phyloP scores from a whole-genome alignment of 2,888 invertebrate genomes.

The Tipula confusa region DNA sequence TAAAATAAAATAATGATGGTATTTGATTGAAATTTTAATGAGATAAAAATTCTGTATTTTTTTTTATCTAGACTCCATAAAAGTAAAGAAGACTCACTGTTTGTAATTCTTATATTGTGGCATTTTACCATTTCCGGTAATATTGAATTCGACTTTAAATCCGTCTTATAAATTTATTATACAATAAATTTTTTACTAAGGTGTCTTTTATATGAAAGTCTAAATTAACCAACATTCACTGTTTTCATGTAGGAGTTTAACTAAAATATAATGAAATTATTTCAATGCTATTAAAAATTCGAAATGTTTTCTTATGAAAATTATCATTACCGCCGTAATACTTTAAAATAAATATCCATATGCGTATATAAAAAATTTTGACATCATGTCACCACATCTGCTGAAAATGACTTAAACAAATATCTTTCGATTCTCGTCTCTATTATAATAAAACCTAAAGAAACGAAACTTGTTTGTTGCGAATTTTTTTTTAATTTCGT shows the following conservation, averaged over 20 bases:
- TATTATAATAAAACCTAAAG: not conserved
- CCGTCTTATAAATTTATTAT: not conserved
- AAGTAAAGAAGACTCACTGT: not conserved
- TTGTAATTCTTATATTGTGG: not conserved
- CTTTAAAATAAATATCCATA: not conserved
- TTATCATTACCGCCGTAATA: not conserved
- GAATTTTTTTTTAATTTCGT: not conserved
- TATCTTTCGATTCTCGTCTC: not conserved
- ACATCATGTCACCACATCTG: slow-evolving; percentile 1
- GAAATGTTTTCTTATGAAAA: slow-evolving; percentile 12
- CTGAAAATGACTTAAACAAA: not conserved
- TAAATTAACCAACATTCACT: not conserved
- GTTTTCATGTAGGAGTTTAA: not conserved
- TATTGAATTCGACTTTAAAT: not conserved
- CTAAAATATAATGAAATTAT: not conserved
- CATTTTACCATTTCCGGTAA: slow-evolving; percentile 15
- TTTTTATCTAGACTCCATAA: not conserved
- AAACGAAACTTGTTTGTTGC: slow-evolving; percentile 16
- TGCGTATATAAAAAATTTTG: not conserved
- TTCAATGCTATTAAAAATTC: not conserved
- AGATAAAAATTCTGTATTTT: not conserved
- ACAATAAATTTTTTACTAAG: not conserved
- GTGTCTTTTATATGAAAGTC: not conserved
- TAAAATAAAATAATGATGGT: slow-evolving; percentile 12
- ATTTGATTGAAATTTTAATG: slow-evolving; percentile 12